These are phyloP conservation scores for Conus ventricosus DNA, from an alignment of 1,140 invertebrate species.

Conservation along the genomic window DNA sequence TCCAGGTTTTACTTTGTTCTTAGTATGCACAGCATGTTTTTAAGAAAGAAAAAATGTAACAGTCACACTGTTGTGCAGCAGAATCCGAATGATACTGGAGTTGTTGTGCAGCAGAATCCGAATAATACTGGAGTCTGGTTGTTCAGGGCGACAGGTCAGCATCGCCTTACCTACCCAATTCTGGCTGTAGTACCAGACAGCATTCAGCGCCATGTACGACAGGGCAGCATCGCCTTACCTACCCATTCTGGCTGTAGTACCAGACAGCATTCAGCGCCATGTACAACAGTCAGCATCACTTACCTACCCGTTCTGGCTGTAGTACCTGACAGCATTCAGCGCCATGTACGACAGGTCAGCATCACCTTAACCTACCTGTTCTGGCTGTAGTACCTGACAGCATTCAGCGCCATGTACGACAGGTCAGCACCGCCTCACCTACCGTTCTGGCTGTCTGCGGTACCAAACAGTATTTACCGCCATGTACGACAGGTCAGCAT, in stretches of 20 bases:
- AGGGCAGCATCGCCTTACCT: conserved; percentile 55
- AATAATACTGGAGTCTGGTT: no score
- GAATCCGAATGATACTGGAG: no score
- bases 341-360: no score
- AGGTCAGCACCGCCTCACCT: conserved; percentile 54
- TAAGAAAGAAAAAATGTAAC: neutral
- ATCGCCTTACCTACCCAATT: conserved; percentile 33
- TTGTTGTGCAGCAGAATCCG: no score
- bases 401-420: conserved; percentile 72
- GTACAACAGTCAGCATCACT: conserved; percentile 68
- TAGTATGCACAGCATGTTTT: no score
- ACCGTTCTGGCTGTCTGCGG: conserved; percentile 26
- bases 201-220: conserved; percentile 72
- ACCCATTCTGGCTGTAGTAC: conserved; percentile 56
- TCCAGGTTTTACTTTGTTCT: no score
- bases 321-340: no score
- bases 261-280: conserved; percentile 73
- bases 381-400: conserved; percentile 66
- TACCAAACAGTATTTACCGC: conserved; percentile 74
- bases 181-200: conserved; percentile 67
- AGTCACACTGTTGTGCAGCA: no score
- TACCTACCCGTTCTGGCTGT: no score
- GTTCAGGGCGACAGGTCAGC: no score
- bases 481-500: conserved; percentile 56
- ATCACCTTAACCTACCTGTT: conserved; percentile 31